A percentile compares a stretch with the other conserved stretches of the same genome.
These are phyloP conservation scores for Euleptes europaea DNA, from an alignment of 2,113 vertebrate genomes.

Conservation along the genomic window DNA sequence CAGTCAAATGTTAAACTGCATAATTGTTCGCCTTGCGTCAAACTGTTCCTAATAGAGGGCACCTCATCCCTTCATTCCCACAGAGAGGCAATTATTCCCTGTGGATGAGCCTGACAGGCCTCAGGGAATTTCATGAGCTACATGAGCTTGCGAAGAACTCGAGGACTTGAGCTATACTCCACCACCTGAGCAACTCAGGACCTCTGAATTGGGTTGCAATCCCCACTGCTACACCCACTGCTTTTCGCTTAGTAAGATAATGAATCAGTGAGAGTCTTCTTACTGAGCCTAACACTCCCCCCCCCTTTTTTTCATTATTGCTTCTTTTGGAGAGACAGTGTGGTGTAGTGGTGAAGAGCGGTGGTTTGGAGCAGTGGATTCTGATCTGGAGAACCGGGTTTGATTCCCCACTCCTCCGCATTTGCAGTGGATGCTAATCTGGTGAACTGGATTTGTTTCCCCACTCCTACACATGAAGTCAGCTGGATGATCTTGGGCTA, in stretches of 20 bases:
- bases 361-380: too few relatives aligned
- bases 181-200: background rate
- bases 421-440: too few relatives aligned
- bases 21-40: fast-evolving
- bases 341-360: too few relatives aligned
- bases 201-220: background rate
- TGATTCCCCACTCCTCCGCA: too few relatives aligned
- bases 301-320: background rate
- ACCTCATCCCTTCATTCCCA: background rate
- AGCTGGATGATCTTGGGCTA: too few relatives aligned
- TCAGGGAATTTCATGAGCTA: background rate
- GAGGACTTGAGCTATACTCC: fast-evolving
- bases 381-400: too few relatives aligned
- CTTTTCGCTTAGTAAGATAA: background rate
- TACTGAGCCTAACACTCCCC: fast-evolving
- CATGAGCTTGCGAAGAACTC: fast-evolving
- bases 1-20: background rate
- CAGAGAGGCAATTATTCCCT: background rate
- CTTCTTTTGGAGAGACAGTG: background rate
- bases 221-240: background rate
- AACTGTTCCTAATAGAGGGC: fast-evolving
- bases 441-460: too few relatives aligned
- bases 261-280: fast-evolving
- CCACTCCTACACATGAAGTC: too few relatives aligned
- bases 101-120: background rate